Evolutionary conservation across 2,113 vertebrate species (phyloP), one percentile per base, ranked within the genome.

Genomic region (Brachirus orientalis): DNA sequence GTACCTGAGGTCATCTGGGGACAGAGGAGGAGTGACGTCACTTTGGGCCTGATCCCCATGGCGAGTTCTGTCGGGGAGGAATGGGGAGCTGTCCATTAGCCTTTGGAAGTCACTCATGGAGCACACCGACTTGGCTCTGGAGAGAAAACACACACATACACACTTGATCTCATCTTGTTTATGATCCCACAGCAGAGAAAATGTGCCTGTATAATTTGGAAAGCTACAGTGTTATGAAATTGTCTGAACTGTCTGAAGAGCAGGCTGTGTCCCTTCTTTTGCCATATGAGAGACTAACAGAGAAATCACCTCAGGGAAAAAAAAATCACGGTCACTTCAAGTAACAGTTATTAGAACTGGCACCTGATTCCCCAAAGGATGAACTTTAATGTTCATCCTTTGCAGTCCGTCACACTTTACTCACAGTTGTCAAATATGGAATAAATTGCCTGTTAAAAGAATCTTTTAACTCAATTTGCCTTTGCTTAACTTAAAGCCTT

Each of bases 71-170:
- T 97, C 96, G 0, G 98, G 97, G 68, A 99, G 94, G 89, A 98
- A 99, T 1, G 98, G 98, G 69, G 97, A 99, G 84, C 96, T 95
- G 72, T 99, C 97, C 96, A 99, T 99, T 78, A 99, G 74, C 52
- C 96, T 94, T 83, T 98, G 96, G 92, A 99, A 99, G 88, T 99
- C 98, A 0, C 96, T 98, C 97, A 99, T 99, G 84, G 97, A 99
- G 76, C 97, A 98, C 67, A 98, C 96, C 0, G 98, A 99, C 90
- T 98, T 96, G 0, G 96, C 97, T 92, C 98, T 99, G 77, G 67
- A 84, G 7, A 55, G 36, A 7, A 46, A n/a, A 70, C 52, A 69
- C 14, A 75, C 17, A 68, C 53, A 80, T 35, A 60, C n/a, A n/a
- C n/a, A n/a, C n/a, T n/a, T n/a, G n/a, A n/a, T n/a, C n/a, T n/a